These are phyloP conservation scores for Callaeas wilsoni DNA, from an alignment of 2,113 vertebrate species.

Conservation along the genomic window DNA sequence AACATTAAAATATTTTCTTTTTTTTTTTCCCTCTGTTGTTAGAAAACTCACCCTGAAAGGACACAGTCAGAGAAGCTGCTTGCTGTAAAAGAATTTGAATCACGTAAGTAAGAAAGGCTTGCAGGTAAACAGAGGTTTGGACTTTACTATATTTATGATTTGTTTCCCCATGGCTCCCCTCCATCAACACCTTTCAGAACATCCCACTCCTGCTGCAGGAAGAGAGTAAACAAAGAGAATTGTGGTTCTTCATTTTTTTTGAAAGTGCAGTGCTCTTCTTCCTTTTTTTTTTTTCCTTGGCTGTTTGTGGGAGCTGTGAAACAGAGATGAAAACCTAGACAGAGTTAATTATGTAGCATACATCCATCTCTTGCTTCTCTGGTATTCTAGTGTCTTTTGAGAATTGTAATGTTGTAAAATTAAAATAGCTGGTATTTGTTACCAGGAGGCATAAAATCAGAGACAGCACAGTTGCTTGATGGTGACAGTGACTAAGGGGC, in stretches of 20 bases:
- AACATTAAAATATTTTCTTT: neutral
- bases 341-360: neutral
- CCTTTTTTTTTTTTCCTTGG: neutral
- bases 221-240: neutral
- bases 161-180: neutral
- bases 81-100: constrained; percentile 84
- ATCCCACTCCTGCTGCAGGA: neutral
- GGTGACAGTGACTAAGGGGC: constrained; percentile 58
- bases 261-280: neutral
- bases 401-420: constrained; percentile 49
- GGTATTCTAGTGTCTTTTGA: constrained; percentile 27
- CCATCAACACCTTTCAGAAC: neutral
- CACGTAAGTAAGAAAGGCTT: constrained; percentile 80
- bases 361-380: neutral
- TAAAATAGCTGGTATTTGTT: constrained; percentile 56
- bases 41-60: constrained; percentile 85
- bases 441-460: constrained; percentile 59
- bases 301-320: neutral
- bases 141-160: neutral
- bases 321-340: neutral
- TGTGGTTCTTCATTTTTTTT: neutral
- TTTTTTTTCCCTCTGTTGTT: neutral
- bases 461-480: constrained; percentile 22
- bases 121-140: neutral
- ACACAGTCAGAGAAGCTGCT: constrained; percentile 84